A percentile compares a stretch with the other conserved stretches of the same genome.
These are phyloP conservation scores for Trinorchestia longiramus DNA, from an alignment of 1,140 invertebrate species.

Conservation along the genomic window DNA sequence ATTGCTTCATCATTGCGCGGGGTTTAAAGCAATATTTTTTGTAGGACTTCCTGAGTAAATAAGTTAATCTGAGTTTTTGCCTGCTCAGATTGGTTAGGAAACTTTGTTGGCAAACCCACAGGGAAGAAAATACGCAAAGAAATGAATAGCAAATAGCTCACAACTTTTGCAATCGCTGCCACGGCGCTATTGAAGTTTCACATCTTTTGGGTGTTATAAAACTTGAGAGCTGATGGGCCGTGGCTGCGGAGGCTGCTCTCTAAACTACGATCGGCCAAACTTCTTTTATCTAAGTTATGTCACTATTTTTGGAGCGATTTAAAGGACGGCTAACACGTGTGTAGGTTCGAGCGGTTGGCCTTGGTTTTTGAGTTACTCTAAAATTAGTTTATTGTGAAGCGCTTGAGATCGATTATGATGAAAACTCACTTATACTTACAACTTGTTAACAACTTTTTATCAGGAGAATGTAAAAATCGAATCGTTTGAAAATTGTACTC, in stretches of 20 bases:
- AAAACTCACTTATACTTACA: too few relatives aligned
- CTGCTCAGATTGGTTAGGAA: not conserved
- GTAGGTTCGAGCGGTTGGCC: too few relatives aligned
- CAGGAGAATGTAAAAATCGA: not conserved
- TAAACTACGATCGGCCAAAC: not conserved
- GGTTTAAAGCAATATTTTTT: not conserved
- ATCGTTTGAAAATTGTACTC: not conserved
- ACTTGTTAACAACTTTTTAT: too few relatives aligned
- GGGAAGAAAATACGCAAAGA: not conserved
- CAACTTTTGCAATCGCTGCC: not conserved
- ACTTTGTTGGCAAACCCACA: not conserved
- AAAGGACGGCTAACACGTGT: not conserved
- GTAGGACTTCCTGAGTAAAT: not conserved
- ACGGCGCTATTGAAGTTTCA: not conserved
- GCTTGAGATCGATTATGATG: too few relatives aligned
- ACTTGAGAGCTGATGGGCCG: not conserved
- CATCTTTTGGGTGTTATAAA: conserved; percentile 9
- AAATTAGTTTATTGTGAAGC: too few relatives aligned
- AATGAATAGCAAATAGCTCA: conserved; percentile 9
- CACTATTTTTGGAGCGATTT: not conserved
- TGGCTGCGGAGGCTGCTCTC: not conserved
- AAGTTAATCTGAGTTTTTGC: not conserved
- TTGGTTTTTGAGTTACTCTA: too few relatives aligned
- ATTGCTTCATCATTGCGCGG: not conserved
- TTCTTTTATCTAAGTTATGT: not conserved